Evolutionary conservation across 53 echinoderm and acorn worm species (phyloP).

Genomic region (Mesocentrotus franciscanus): DNA sequence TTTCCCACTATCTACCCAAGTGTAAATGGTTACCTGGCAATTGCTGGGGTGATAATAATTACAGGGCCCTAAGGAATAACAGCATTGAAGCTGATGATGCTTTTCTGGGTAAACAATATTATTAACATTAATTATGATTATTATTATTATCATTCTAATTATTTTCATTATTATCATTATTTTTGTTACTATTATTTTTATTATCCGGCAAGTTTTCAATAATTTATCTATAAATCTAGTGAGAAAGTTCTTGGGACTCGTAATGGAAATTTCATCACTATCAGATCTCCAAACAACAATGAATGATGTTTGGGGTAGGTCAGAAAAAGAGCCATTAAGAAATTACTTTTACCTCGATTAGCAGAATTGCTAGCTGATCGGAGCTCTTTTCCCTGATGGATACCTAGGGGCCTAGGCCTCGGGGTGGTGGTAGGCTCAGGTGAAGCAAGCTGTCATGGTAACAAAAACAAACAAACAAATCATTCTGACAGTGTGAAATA

Average conservation of each 20-base stretch:
- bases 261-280: neutral
- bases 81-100: too few species aligned
- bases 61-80: too few species aligned
- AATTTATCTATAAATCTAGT: neutral
- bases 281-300: neutral
- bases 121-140: too few species aligned
- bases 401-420: neutral
- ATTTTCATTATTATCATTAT: neutral
- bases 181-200: too few species aligned
- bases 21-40: too few species aligned
- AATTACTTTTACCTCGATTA: neutral
- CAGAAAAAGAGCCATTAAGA: neutral
- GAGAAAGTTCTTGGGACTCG: neutral
- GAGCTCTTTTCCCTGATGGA: neutral
- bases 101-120: too few species aligned
- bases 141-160: neutral
- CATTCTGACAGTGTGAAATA: neutral
- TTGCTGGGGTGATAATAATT: too few species aligned
- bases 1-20: too few species aligned
- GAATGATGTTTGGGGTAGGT: neutral
- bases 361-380: neutral
- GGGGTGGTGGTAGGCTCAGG: neutral
- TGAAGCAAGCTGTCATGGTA: neutral
- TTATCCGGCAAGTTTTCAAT: neutral
- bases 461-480: neutral